Evolutionary conservation across 2,797 vertebrate genomes (phyloP).

Genomic region (Rhinoraja longicauda): DNA sequence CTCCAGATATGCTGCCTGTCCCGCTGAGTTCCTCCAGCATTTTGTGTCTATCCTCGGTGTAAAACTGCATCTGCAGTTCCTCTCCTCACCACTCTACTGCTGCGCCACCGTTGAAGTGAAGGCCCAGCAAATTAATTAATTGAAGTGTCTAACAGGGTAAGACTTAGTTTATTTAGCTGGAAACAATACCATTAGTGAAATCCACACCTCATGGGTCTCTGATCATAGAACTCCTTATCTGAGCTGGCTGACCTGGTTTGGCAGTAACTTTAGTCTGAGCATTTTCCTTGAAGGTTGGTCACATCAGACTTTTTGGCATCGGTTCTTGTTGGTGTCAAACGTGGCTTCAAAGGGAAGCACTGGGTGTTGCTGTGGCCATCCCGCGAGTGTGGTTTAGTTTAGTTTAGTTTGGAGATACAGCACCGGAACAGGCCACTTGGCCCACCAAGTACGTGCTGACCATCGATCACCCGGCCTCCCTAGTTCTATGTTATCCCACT

Average conservation of each 20-base stretch:
- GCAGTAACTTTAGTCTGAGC: background rate
- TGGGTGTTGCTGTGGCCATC: background rate
- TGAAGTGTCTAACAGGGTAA: background rate
- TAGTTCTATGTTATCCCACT: too few relatives aligned
- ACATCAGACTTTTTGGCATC: background rate
- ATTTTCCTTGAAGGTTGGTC: background rate
- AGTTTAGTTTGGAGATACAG: background rate
- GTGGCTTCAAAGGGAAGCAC: background rate
- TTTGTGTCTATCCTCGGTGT: too few relatives aligned
- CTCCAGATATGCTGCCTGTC: too few relatives aligned
- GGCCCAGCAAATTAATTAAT: background rate
- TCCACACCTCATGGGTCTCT: background rate
- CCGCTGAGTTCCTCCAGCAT: too few relatives aligned
- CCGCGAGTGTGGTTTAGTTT: background rate
- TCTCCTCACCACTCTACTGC: too few relatives aligned
- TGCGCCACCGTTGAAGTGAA: background rate
- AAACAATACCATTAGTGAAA: background rate
- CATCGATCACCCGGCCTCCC: too few relatives aligned
- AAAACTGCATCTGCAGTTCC: too few relatives aligned
- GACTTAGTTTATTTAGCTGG: background rate
- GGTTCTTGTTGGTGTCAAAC: background rate
- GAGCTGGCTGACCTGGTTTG: background rate
- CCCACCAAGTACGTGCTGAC: too few relatives aligned
- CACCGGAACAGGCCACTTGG: too few relatives aligned
- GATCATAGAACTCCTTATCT: background rate